Conservation (phyloP, 2,888 invertebrate species). For the Gymnocheta viridis region DNA sequence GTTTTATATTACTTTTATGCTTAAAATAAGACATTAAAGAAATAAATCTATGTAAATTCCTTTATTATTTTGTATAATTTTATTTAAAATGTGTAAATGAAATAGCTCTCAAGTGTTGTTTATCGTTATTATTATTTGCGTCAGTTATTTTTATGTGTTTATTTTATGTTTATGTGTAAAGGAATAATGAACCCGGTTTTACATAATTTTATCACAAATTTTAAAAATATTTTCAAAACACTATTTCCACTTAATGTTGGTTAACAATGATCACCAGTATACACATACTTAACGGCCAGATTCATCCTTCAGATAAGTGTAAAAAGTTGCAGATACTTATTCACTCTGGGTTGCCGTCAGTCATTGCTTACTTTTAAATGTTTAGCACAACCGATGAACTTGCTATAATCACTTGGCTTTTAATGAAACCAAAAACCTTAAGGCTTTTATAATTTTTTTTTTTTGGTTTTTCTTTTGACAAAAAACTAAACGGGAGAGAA, state of each 20-base stretch:
- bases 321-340: slow-evolving; percentile 81
- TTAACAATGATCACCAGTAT: slow-evolving; percentile 72
- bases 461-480: slow-evolving; percentile 5
- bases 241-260: slow-evolving; percentile 43
- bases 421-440: slow-evolving; percentile 63
- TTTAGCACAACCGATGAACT: slow-evolving; percentile 67
- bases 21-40: too few species aligned
- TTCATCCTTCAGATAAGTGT: slow-evolving; percentile 79
- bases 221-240: slow-evolving; percentile 42
- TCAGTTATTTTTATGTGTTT: background rate
- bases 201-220: background rate
- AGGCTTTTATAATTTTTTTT: slow-evolving; percentile 21
- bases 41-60: too few species aligned
- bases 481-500: slow-evolving; percentile 42
- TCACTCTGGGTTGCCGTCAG: slow-evolving; percentile 72
- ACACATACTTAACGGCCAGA: slow-evolving; percentile 74
- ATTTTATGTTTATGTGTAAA: background rate
- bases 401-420: slow-evolving; percentile 66
- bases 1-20: too few species aligned
- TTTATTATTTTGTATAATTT: too few species aligned
- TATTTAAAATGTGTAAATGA: too few species aligned
- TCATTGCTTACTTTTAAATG: slow-evolving; percentile 62
- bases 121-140: too few species aligned
- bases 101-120: too few species aligned
- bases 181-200: slow-evolving; percentile 34